phyloP scores from a whole-genome alignment of 2,797 vertebrate genomes.

The Poeciliopsis presidionis region DNA sequence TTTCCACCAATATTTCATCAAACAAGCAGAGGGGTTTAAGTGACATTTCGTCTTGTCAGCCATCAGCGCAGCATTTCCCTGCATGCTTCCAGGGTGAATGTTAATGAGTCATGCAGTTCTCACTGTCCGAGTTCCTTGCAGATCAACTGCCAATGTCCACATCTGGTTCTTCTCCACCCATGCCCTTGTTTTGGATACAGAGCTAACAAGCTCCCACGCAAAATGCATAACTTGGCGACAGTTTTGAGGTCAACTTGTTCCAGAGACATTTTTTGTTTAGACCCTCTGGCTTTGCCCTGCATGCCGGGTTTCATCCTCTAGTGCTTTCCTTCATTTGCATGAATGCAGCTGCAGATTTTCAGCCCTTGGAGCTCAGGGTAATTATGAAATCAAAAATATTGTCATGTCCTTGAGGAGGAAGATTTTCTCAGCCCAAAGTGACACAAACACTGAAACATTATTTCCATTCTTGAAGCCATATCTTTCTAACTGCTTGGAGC shows the following conservation, averaged over 20 bases:
- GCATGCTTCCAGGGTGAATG: constrained; percentile 46
- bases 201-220: constrained; percentile 63
- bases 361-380: constrained; percentile 11
- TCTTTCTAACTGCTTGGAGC: background rate
- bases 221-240: constrained; percentile 50
- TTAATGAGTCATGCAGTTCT: constrained; percentile 66
- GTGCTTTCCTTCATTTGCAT: constrained; percentile 6
- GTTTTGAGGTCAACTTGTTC: constrained; percentile 31
- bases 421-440: constrained; percentile 29
- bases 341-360: constrained; percentile 14
- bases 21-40: constrained; percentile 11
- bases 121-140: constrained; percentile 55
- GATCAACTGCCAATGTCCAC: constrained; percentile 65
- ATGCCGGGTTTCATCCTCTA: constrained; percentile 7
- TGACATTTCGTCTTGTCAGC: constrained; percentile 8
- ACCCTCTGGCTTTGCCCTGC: constrained; percentile 12
- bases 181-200: constrained; percentile 74
- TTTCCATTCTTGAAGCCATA: background rate
- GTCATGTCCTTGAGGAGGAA: constrained; percentile 28
- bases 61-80: constrained; percentile 16
- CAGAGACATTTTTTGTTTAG: constrained; percentile 27
- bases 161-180: constrained; percentile 72
- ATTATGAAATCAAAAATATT: constrained; percentile 19
- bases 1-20: constrained; percentile 10
- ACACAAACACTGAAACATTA: constrained; percentile 28